A percentile compares a stretch with the other conserved stretches of the same genome.
phyloP scores from a whole-genome alignment of 1,140 invertebrate species.

The Spodoptera litura region DNA sequence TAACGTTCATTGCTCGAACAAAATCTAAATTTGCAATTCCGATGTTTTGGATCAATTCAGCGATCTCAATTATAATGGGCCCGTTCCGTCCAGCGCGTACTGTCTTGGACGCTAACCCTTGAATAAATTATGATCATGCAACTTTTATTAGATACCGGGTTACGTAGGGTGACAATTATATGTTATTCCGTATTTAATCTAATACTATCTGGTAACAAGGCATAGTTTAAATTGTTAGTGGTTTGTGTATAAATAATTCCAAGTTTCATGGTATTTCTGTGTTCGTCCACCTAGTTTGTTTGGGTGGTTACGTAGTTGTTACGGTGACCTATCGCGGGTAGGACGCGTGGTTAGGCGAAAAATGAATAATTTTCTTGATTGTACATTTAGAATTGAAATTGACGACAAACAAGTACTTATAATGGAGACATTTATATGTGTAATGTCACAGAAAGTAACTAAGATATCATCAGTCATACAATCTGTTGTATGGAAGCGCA shows the following conservation, averaged over 20 bases:
- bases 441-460: no score
- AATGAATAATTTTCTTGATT: no score
- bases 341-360: not conserved
- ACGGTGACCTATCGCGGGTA: no score
- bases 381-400: no score
- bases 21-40: slow-evolving; percentile 33
- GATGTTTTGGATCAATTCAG: slow-evolving; percentile 31
- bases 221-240: not conserved
- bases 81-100: not conserved
- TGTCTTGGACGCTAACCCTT: not conserved
- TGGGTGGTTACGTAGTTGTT: not conserved
- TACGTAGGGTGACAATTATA: not conserved
- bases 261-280: not conserved
- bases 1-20: not conserved
- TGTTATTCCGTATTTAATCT: slow-evolving; percentile 16
- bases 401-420: no score
- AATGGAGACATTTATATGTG: no score
- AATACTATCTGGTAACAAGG: not conserved
- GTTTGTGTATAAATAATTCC: not conserved
- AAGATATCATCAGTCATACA: no score
- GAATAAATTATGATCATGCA: slow-evolving; percentile 9
- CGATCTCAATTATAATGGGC: slow-evolving; percentile 7
- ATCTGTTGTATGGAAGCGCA: not conserved
- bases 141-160: not conserved
- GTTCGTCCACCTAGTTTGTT: not conserved